Evolutionary conservation across 30 jellyfish, hydroid and myxozoan species (phyloP).

Genomic region (Turritopsis dohrnii): DNA sequence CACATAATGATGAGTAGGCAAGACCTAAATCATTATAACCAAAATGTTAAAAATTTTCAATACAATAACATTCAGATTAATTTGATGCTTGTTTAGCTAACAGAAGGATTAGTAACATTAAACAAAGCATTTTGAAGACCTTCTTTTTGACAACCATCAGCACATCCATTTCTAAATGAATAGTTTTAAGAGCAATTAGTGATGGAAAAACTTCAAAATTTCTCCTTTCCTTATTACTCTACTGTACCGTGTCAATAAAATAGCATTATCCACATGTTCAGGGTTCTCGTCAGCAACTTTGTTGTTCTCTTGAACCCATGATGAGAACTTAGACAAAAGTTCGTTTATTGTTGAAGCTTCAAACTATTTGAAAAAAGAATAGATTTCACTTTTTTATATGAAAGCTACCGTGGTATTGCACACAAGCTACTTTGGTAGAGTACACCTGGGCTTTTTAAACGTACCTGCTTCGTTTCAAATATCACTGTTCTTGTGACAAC

Average conservation of each 20-base stretch:
- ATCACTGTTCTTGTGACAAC: slow-evolving; percentile 53
- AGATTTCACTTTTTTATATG: background rate
- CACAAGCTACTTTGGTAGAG: background rate
- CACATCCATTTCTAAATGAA: slow-evolving; percentile 42
- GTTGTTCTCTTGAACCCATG: slow-evolving; percentile 53
- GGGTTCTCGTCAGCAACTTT: slow-evolving; percentile 48
- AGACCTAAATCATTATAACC: slow-evolving; percentile 32
- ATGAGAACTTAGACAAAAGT: slow-evolving; percentile 33
- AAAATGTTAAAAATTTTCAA: background rate
- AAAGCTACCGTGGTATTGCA: background rate
- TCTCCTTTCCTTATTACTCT: background rate
- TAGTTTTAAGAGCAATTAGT: slow-evolving; percentile 9
- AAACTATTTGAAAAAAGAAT: slow-evolving; percentile 34
- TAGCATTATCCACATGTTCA: slow-evolving; percentile 72
- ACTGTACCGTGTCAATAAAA: slow-evolving; percentile 50
- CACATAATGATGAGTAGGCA: slow-evolving; percentile 60
- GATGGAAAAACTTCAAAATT: background rate
- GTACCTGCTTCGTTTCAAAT: slow-evolving; percentile 35
- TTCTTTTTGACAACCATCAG: slow-evolving; percentile 37
- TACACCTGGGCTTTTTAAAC: background rate
- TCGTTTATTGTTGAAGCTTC: slow-evolving; percentile 43
- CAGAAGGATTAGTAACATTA: too few relatives aligned
- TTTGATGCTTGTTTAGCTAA: background rate
- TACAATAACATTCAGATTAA: too few relatives aligned
- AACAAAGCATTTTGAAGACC: slow-evolving; percentile 13